phyloP scores from a whole-genome alignment of 2,797 vertebrate genomes.

The Tympanoctomys barrerae region DNA sequence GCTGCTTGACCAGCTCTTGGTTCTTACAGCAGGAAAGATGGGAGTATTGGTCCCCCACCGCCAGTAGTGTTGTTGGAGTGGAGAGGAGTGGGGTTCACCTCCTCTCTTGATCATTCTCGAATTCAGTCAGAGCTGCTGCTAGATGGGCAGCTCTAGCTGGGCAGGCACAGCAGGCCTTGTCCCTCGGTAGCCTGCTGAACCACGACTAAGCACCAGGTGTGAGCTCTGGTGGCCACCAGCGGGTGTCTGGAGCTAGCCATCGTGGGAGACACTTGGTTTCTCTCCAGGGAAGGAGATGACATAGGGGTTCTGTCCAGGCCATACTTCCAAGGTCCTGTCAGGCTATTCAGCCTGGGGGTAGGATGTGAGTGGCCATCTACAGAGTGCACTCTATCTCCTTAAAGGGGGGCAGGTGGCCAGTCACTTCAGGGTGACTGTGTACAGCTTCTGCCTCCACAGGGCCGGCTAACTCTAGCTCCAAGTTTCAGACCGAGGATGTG shows the following conservation, averaged over 20 bases:
- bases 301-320: background rate
- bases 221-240: background rate
- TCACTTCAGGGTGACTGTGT: background rate
- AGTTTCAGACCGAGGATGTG: background rate
- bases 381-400: background rate
- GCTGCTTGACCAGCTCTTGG: background rate
- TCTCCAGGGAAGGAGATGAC: background rate
- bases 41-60: background rate
- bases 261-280: background rate
- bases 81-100: background rate
- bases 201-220: background rate
- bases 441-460: background rate
- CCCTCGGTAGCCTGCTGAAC: background rate
- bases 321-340: background rate
- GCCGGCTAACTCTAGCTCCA: background rate
- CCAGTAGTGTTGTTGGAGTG: background rate
- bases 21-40: conserved; percentile 11
- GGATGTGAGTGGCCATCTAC: background rate
- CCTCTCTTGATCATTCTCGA: background rate
- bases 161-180: background rate
- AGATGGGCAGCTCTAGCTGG: background rate
- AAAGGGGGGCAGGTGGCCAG: background rate
- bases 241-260: background rate
- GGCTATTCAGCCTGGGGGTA: background rate
- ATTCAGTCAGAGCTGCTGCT: background rate